These are phyloP conservation scores for Frankliniella fusca DNA, from an alignment of 2,888 invertebrate genomes.

Conservation along the genomic window DNA sequence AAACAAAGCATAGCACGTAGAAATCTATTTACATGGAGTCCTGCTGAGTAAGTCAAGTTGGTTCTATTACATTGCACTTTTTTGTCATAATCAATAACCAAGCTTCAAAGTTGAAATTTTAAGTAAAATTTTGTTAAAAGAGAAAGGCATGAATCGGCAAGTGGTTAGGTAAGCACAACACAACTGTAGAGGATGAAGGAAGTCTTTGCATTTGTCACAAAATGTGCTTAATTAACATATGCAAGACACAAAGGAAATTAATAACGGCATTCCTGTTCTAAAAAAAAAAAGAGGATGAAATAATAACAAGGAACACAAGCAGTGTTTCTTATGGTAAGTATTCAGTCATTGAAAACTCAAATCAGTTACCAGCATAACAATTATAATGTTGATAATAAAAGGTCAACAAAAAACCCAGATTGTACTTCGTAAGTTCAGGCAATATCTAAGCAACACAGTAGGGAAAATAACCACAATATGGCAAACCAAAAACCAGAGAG, in stretches of 20 bases:
- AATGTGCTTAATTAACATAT: not conserved
- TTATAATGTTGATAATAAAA: not conserved
- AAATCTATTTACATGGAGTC: too few species aligned
- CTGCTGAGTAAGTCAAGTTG: too few species aligned
- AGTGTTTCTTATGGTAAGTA: not conserved
- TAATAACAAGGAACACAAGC: not conserved
- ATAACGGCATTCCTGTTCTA: not conserved
- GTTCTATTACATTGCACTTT: not conserved
- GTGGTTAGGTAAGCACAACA: not conserved
- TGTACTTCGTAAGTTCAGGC: constrained; percentile 7
- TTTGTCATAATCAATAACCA: not conserved
- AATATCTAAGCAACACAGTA: not conserved
- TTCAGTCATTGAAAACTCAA: not conserved
- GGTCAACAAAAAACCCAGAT: not conserved
- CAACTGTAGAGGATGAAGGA: not conserved
- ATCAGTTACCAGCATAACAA: not conserved
- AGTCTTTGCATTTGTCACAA: not conserved
- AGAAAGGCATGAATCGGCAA: not conserved
- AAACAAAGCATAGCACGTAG: not conserved
- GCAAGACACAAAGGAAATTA: not conserved
- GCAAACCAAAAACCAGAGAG: not conserved
- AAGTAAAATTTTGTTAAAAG: not conserved
- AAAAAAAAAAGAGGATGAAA: not conserved
- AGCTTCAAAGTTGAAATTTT: not conserved
- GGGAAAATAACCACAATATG: not conserved